These are phyloP conservation scores for Oncopeltus fasciatus DNA, from an alignment of 1,140 invertebrate species.

Conservation along the genomic window DNA sequence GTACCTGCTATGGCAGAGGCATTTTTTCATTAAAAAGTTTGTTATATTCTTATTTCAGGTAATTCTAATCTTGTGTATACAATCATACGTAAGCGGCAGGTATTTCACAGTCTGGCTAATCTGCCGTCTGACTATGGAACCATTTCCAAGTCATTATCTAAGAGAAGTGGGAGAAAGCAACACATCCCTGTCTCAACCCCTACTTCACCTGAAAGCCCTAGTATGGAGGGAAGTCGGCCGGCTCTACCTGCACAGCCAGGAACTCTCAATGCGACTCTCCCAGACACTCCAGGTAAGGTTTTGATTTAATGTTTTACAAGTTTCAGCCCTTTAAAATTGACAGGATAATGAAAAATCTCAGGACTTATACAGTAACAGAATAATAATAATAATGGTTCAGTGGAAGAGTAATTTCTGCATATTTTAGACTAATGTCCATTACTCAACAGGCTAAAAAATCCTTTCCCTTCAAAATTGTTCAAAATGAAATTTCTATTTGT, in stretches of 20 bases:
- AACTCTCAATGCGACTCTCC: slow-evolving; percentile 75
- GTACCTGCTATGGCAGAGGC: too few relatives aligned
- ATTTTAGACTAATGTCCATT: too few relatives aligned
- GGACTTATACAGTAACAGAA: too few relatives aligned
- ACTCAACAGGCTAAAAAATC: too few relatives aligned
- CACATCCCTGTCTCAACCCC: slow-evolving; percentile 30
- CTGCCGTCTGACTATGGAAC: slow-evolving; percentile 80
- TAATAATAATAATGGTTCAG: too few relatives aligned
- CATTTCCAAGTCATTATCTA: slow-evolving; percentile 70
- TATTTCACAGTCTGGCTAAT: slow-evolving; percentile 93
- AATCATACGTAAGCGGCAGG: slow-evolving; percentile 92
- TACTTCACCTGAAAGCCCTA: slow-evolving; percentile 29
- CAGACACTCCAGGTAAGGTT: slow-evolving; percentile 72
- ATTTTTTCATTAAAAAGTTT: too few relatives aligned
- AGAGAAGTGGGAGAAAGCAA: slow-evolving; percentile 36
- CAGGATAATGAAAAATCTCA: too few relatives aligned
- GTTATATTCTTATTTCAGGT: slow-evolving; percentile 40
- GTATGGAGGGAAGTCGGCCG: slow-evolving; percentile 72
- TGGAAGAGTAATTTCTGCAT: too few relatives aligned
- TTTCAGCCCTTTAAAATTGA: too few relatives aligned
- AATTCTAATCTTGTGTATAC: slow-evolving; percentile 98
- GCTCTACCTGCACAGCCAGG: slow-evolving; percentile 80
- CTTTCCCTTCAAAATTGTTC: too few relatives aligned
- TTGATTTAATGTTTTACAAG: too few relatives aligned
- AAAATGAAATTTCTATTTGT: too few relatives aligned